A percentile compares a stretch with the other conserved stretches of the same genome.
Conservation (phyloP, 2,113 vertebrate species). For the Ochotona princeps region DNA sequence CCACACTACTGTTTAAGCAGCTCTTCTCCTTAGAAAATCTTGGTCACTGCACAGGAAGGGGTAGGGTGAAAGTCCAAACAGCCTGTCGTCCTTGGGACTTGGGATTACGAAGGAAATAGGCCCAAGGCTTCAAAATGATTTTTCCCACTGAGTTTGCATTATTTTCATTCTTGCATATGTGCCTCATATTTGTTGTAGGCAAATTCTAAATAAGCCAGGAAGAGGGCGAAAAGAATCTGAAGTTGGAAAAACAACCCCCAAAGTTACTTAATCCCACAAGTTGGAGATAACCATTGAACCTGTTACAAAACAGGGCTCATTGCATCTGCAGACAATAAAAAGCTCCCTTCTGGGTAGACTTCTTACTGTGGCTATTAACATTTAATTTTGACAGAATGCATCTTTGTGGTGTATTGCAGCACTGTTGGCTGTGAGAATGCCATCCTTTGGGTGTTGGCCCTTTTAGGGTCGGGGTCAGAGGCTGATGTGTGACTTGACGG, state of each 20-base stretch:
- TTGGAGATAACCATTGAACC: not conserved
- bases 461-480: not conserved
- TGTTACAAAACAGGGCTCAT: not conserved
- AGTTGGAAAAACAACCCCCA: not conserved
- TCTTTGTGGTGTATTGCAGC: not conserved
- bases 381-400: not conserved
- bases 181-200: not conserved
- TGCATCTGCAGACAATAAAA: not conserved
- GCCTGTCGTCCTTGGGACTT: not conserved
- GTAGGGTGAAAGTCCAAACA: not conserved
- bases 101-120: not conserved
- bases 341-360: not conserved
- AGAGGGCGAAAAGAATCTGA: not conserved
- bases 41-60: not conserved
- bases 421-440: slow-evolving; percentile 26
- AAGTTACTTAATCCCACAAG: not conserved
- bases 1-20: not conserved
- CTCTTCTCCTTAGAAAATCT: not conserved
- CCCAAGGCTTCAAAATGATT: not conserved
- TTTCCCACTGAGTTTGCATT: not conserved
- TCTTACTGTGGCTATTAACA: not conserved
- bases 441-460: not conserved
- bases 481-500: not conserved
- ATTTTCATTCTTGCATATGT: not conserved
- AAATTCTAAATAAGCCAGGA: slow-evolving; percentile 12